Evolutionary conservation across 2,797 vertebrate genomes (phyloP).

Genomic region (Pachyuromys duprasi): DNA sequence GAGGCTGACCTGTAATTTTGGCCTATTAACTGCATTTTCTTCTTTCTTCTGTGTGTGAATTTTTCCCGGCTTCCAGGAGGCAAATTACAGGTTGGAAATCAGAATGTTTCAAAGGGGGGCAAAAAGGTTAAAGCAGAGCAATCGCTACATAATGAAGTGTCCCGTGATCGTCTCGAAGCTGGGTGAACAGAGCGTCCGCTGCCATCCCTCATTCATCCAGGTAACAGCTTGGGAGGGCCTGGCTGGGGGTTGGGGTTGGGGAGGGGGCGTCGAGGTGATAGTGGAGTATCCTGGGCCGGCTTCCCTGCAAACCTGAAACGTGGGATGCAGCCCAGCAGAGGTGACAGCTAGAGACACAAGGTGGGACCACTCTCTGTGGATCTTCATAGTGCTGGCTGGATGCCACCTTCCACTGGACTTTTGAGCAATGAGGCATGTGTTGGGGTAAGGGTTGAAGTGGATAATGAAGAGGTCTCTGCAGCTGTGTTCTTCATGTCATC

Average conservation of each 20-base stretch:
- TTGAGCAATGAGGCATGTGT: not conserved
- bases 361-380: rapidly evolving
- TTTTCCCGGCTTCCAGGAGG: conserved; percentile 79
- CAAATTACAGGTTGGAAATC: conserved; percentile 85
- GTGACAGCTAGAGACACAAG: not conserved
- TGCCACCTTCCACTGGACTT: rapidly evolving
- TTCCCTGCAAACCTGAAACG: not conserved
- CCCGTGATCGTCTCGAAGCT: conserved; percentile 80
- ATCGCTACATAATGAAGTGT: conserved; percentile 87
- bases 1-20: conserved; percentile 28
- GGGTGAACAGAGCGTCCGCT: conserved; percentile 83
- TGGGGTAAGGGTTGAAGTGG: not conserved
- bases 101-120: conserved; percentile 84
- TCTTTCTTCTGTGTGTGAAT: conserved; percentile 23
- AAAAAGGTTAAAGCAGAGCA: conserved; percentile 82
- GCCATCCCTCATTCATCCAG: conserved; percentile 84
- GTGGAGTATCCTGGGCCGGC: not conserved
- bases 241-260: too few species aligned
- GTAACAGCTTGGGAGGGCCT: conserved; percentile 68
- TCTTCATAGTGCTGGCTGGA: not conserved
- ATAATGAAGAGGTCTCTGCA: not conserved
- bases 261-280: not conserved
- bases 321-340: rapidly evolving
- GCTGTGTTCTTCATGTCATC: too few species aligned
- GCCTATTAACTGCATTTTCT: conserved; percentile 59